Evolutionary conservation across 2,797 vertebrate genomes (phyloP).

Genomic region (Pipistrellus pygmaeus): DNA sequence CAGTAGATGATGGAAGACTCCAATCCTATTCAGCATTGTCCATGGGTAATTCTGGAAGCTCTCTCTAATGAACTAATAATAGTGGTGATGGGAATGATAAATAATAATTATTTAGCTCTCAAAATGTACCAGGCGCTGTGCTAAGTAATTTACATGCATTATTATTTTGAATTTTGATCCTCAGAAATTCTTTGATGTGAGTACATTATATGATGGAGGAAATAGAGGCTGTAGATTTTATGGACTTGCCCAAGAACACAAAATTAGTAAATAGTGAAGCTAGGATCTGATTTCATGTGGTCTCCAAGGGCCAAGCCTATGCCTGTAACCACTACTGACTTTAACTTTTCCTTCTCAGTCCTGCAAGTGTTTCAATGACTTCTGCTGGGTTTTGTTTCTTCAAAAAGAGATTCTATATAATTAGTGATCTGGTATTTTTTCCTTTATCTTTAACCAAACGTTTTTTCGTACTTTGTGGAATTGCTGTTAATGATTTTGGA

Average conservation of each 20-base stretch:
- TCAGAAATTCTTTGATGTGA: conserved; percentile 7
- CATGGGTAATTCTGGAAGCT: conserved; percentile 18
- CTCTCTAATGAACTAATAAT: conserved; percentile 52
- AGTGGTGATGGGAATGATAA: background rate
- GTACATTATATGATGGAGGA: background rate
- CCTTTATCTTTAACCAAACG: background rate
- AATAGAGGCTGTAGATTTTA: background rate
- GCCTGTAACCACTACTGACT: background rate
- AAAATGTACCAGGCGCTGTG: conserved; percentile 9
- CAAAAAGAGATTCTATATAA: conserved; percentile 10
- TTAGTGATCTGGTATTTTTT: background rate
- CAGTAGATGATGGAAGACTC: conserved; percentile 4
- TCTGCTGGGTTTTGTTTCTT: background rate
- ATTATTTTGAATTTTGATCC: conserved; percentile 50
- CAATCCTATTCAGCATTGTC: background rate
- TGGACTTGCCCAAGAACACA: background rate
- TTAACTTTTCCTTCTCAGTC: conserved; percentile 33
- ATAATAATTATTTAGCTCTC: conserved; percentile 21
- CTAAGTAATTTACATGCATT: conserved; percentile 38
- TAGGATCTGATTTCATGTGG: background rate
- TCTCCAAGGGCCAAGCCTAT: background rate
- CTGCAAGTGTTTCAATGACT: background rate
- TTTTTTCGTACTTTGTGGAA: conserved; percentile 11
- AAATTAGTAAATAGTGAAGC: background rate
- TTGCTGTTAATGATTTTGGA: conserved; percentile 57